phyloP scores from a whole-genome alignment of 2,888 invertebrate species.

The Drosophila conformis region DNA sequence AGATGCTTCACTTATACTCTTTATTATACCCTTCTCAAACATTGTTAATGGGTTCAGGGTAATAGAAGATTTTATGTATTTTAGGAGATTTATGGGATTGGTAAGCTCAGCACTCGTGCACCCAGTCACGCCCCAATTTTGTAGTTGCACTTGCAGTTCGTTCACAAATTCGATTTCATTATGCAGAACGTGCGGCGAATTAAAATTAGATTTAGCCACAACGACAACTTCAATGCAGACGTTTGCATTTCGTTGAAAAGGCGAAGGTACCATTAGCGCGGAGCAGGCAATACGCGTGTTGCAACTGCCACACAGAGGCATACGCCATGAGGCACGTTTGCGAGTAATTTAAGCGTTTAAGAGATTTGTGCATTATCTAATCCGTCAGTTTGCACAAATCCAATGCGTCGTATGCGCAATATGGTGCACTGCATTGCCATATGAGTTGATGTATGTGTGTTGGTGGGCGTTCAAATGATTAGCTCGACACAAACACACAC shows the following conservation, averaged over 20 bases:
- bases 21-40: background rate
- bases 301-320: constrained; percentile 15
- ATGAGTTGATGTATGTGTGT: background rate
- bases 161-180: constrained; percentile 73
- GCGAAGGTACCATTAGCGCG: constrained; percentile 53
- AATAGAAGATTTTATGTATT: background rate
- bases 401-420: constrained; percentile 52
- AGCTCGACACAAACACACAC: constrained; percentile 18
- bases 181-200: constrained; percentile 75
- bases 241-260: constrained; percentile 36
- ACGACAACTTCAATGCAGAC: constrained; percentile 49
- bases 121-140: constrained; percentile 20
- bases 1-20: background rate
- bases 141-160: constrained; percentile 28
- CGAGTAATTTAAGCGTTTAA: constrained; percentile 45
- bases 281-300: constrained; percentile 24
- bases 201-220: constrained; percentile 68
- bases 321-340: constrained; percentile 26
- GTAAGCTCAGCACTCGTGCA: constrained; percentile 2
- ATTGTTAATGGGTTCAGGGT: background rate
- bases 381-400: constrained; percentile 27
- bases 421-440: constrained; percentile 32
- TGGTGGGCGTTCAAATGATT: constrained; percentile 34
- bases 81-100: constrained; percentile 31
- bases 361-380: constrained; percentile 54